phyloP scores from a whole-genome alignment of 2,797 vertebrate genomes.

The Falco concolor region DNA sequence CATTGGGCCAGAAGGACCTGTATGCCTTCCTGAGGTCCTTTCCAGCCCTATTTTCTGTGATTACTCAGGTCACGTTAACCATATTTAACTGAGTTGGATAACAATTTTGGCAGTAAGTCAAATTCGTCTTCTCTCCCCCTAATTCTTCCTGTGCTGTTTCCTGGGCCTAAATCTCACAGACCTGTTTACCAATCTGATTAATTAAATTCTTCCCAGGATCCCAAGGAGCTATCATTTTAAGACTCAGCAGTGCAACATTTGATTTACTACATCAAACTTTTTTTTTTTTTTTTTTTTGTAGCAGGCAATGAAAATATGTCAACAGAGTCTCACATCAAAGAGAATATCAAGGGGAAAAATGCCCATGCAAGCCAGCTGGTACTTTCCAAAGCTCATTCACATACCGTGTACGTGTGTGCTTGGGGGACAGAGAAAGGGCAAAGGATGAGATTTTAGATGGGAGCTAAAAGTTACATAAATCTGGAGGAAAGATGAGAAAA shows the following conservation, averaged over 20 bases:
- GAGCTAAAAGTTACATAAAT: background rate
- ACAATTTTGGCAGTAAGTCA: background rate
- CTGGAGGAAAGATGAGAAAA: background rate
- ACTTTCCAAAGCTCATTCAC: background rate
- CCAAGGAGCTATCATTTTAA: background rate
- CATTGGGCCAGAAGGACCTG: rapidly evolving
- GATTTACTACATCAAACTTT: background rate
- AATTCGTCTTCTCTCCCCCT: background rate
- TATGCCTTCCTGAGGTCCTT: background rate
- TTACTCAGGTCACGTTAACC: background rate
- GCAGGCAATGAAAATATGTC: background rate
- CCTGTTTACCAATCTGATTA: background rate
- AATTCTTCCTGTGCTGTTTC: background rate
- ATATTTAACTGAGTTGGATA: background rate
- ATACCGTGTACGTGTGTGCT: background rate
- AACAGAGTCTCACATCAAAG: background rate
- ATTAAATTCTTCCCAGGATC: background rate
- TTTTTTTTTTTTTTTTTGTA: background rate
- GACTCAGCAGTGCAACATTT: background rate
- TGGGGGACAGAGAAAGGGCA: background rate
- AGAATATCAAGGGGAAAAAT: background rate
- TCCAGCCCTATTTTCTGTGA: background rate
- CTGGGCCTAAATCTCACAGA: background rate
- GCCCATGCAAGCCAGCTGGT: background rate
- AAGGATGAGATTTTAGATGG: background rate